phyloP scores from a whole-genome alignment of 2,888 invertebrate genomes.

The Heterodera filipjevi region DNA sequence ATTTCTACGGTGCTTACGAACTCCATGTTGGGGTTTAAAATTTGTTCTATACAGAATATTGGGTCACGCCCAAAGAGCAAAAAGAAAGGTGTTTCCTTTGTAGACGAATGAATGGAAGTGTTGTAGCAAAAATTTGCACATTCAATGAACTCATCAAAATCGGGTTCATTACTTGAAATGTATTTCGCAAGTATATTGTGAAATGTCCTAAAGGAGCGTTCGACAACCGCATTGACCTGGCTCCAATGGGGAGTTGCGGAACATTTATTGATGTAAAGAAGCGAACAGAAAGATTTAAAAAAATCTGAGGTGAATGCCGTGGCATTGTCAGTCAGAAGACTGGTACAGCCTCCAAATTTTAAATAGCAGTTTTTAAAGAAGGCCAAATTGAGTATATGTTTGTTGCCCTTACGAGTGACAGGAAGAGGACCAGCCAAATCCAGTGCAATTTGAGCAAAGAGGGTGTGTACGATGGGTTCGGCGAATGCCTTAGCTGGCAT shows the following conservation, averaged over 20 bases:
- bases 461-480: neutral
- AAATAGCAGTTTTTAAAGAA: slow-evolving; percentile 45
- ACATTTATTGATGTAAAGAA: slow-evolving; percentile 38
- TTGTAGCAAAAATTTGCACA: slow-evolving; percentile 36
- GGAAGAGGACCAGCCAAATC: slow-evolving; percentile 37
- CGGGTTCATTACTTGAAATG: slow-evolving; percentile 23
- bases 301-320: slow-evolving; percentile 37
- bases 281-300: slow-evolving; percentile 33
- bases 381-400: slow-evolving; percentile 37
- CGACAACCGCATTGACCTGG: slow-evolving; percentile 50
- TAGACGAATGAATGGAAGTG: slow-evolving; percentile 34
- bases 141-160: slow-evolving; percentile 36
- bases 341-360: slow-evolving; percentile 44
- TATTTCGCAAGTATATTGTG: slow-evolving; percentile 32
- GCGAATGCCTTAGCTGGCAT: slow-evolving; percentile 36
- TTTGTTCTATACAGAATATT: slow-evolving; percentile 28
- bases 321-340: slow-evolving; percentile 52
- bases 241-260: slow-evolving; percentile 41
- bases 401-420: neutral
- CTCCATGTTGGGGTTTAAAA: slow-evolving; percentile 24
- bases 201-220: slow-evolving; percentile 42
- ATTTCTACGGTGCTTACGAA: neutral
- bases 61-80: slow-evolving; percentile 39
- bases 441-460: slow-evolving; percentile 1
- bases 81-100: slow-evolving; percentile 39